Base-by-base conservation (phyloP, 2,888 invertebrate species). In the Aspidiotus rigidus region DNA sequence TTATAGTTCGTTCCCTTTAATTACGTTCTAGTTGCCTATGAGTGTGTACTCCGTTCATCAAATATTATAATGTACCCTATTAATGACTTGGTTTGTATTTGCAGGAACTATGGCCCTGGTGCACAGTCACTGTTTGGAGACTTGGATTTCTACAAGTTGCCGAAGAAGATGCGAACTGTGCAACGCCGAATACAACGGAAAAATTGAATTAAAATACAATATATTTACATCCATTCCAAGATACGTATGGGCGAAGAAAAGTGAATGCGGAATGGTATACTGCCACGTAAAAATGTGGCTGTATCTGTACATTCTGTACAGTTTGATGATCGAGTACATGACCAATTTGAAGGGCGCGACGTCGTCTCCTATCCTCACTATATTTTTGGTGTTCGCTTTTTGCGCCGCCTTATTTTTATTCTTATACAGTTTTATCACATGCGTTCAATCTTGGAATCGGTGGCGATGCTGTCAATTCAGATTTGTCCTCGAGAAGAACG, bases 261-360 rank as follows among this genome's bases (percentile, higher is more conserved):
- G 40, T 6, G 40, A 64, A 15, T 64, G 64, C 56, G 55, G 56
- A 1, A 40, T 64, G 10, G n/a, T 64, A 15, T 64, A 64, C 41
- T 64, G 64, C 42, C 56, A 56, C 42, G 56, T 54, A 39, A 64
- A 64, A 64, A 64, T 64, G 41, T 64, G 64, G 64, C 41, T 64
- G 7, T 64, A 64, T 41, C 39, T 64, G 55, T 64, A 64, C 64
- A 64, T 64, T 15, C 42, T 64, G 55, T n/a, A 15, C 16, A 40
- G 56, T 10, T 13, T 64, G 40, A 15, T 64, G 6, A 54, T 15
- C 6, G 64, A 64, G 40, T 64, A 64, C 40, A 28, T 9, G 15
- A 7, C 56, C 41, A 54, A 64, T 15, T 7, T 11, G 11, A 39
- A 56, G 16, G 56, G 56, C 42, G 15, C 42, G 40, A 13, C 64